A percentile compares a stretch with the other conserved stretches of the same genome.
phyloP scores from a whole-genome alignment of 2,797 vertebrate species.

The Carcharodon carcharias region DNA sequence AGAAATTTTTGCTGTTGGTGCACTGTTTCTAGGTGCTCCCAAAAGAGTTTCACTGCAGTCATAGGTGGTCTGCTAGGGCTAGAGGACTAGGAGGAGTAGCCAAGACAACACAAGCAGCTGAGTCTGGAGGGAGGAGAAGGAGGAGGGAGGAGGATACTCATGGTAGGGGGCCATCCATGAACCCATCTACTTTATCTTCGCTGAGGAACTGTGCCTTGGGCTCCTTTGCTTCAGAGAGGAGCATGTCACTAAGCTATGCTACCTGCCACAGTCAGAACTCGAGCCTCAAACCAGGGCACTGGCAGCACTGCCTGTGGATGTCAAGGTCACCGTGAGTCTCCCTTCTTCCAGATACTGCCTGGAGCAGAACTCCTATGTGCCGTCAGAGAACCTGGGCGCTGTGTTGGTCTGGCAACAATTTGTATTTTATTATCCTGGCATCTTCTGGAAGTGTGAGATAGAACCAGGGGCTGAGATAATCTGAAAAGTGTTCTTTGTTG shows the following conservation, averaged over 20 bases:
- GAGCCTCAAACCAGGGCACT: neutral
- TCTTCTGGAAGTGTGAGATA: neutral
- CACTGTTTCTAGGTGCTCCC: too few species aligned
- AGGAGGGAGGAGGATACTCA: neutral
- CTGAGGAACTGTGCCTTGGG: neutral
- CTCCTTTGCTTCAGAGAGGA: neutral
- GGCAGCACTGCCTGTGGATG: neutral
- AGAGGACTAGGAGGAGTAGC: too few species aligned
- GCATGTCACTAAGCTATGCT: neutral
- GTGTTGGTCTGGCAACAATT: neutral
- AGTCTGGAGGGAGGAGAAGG: neutral
- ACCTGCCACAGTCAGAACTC: neutral
- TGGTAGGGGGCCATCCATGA: neutral
- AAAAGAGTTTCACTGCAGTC: too few species aligned
- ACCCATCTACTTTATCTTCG: neutral
- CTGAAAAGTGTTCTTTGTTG: neutral
- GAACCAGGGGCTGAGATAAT: neutral
- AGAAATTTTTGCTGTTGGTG: too few species aligned
- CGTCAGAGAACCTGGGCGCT: neutral
- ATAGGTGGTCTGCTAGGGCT: too few species aligned
- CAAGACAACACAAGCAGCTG: neutral
- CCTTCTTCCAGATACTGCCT: neutral
- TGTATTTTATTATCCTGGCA: neutral
- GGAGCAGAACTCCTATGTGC: neutral
- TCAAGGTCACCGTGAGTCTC: neutral